These are phyloP conservation scores for Hanleya hanleyi DNA, from an alignment of 2,888 invertebrate genomes.

Conservation along the genomic window DNA sequence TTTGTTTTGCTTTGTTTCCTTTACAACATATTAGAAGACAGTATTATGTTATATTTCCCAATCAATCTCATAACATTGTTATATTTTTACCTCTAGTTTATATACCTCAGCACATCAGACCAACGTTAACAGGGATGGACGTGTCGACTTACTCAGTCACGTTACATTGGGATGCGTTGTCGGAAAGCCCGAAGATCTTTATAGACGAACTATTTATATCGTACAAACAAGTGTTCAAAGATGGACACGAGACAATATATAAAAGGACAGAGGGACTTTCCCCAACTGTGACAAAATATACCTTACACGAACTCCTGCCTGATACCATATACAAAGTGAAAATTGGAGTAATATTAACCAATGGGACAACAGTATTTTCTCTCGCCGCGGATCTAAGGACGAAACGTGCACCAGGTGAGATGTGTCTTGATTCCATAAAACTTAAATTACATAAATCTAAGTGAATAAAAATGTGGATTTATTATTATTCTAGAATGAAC, in stretches of 20 bases:
- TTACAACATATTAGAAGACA: no score
- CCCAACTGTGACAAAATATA: not conserved
- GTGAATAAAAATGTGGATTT: not conserved
- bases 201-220: not conserved
- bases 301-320: not conserved
- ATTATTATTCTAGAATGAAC: not conserved
- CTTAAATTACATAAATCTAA: not conserved
- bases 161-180: not conserved
- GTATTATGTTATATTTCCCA: no score
- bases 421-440: not conserved
- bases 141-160: not conserved
- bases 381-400: not conserved
- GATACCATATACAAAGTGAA: slow-evolving; percentile 2
- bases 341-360: not conserved
- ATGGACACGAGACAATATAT: not conserved
- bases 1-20: no score
- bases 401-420: not conserved
- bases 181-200: no score
- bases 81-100: no score
- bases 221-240: not conserved
- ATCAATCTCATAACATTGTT: no score
- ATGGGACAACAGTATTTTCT: slow-evolving; percentile 1
- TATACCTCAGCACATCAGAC: not conserved
- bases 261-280: not conserved
- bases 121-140: not conserved